Evolutionary conservation across 1,140 invertebrate genomes (phyloP).

Genomic region (Chionoecetes opilio): DNA sequence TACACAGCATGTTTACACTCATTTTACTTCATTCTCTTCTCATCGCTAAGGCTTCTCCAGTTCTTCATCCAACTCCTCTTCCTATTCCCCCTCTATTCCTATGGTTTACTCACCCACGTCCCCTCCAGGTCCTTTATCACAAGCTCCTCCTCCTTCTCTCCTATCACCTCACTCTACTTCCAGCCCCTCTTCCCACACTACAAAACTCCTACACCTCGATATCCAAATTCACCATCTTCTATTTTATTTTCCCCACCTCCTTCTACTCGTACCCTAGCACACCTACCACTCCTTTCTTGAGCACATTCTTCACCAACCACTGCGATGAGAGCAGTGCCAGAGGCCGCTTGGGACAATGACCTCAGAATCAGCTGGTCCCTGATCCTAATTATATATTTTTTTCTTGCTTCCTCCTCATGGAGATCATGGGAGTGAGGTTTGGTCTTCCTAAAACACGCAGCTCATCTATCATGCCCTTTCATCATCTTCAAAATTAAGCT

Average conservation of each 20-base stretch:
- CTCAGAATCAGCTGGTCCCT: neutral
- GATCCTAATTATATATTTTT: neutral
- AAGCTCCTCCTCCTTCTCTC: neutral
- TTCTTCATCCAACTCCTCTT: neutral
- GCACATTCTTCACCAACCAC: neutral
- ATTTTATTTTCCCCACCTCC: neutral
- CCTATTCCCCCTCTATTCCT: neutral
- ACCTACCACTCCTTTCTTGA: neutral
- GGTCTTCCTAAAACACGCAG: too few relatives aligned
- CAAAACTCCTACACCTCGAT: too few relatives aligned
- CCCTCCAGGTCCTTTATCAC: neutral
- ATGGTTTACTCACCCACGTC: neutral
- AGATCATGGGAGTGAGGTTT: too few relatives aligned
- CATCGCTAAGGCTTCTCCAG: neutral
- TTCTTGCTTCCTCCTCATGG: neutral
- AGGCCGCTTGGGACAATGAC: neutral
- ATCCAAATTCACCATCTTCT: too few relatives aligned
- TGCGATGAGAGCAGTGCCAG: conserved; percentile 1
- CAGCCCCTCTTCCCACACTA: too few relatives aligned
- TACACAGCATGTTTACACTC: neutral
- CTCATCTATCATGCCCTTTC: too few relatives aligned
- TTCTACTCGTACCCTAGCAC: neutral
- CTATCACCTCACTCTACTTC: neutral
- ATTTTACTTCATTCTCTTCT: neutral
- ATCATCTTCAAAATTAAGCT: too few relatives aligned